A percentile compares a stretch with the other conserved stretches of the same genome.
Conservation (phyloP, 2,888 invertebrate species). For the Gibbula magus region DNA sequence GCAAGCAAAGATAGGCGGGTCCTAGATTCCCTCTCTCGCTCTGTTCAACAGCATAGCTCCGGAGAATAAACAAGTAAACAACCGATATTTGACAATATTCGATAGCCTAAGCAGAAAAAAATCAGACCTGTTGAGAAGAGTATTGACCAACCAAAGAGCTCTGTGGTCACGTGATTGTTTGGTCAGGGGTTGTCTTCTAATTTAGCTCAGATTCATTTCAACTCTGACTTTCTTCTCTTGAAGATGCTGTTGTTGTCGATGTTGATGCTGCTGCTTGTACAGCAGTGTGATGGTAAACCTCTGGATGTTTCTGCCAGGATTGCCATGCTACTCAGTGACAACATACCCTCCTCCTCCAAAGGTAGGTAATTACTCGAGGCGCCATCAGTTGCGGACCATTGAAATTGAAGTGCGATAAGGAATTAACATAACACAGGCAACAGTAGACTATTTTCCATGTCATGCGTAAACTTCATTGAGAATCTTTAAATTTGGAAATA, state of each 20-base stretch:
- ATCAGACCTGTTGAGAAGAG: too few relatives aligned
- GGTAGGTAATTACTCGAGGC: not conserved
- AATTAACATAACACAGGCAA: too few relatives aligned
- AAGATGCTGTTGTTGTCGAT: not conserved
- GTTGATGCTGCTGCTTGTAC: not conserved
- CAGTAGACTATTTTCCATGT: too few relatives aligned
- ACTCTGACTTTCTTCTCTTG: not conserved
- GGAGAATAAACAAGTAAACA: not conserved
- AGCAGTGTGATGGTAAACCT: not conserved
- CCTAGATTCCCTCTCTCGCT: not conserved
- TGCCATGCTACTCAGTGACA: not conserved
- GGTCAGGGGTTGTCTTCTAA: not conserved
- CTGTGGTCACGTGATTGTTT: not conserved
- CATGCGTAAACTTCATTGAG: too few relatives aligned
- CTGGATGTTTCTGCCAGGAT: not conserved
- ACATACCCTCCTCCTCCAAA: not conserved
- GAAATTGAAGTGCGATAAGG: too few relatives aligned
- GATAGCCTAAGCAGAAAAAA: not conserved
- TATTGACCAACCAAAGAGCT: too few relatives aligned
- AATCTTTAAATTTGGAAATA: too few relatives aligned
- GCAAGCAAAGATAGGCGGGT: not conserved
- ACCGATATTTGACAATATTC: not conserved
- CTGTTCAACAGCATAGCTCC: not conserved
- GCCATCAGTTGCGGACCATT: too few relatives aligned
- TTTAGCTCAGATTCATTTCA: not conserved